phyloP scores from a whole-genome alignment of 2,888 invertebrate species.

The Drosophila antonietae region DNA sequence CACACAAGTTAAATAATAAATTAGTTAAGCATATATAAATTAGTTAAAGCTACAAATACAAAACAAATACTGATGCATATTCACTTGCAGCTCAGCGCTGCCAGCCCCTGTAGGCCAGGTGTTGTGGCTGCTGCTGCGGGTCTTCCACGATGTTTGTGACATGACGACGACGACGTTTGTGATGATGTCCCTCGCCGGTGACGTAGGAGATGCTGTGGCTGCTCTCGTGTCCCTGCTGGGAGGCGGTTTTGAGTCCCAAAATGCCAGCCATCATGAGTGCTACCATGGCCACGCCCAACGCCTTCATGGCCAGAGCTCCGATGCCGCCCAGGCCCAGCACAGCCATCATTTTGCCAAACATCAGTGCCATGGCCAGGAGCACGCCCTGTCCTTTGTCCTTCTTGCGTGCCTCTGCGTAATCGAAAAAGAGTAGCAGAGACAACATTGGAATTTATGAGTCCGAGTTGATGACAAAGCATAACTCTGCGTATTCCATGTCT shows the following conservation, averaged over 20 bases:
- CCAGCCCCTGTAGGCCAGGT: conserved; percentile 86
- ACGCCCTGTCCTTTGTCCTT: conserved; percentile 88
- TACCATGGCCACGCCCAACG: conserved; percentile 89
- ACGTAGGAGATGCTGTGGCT: conserved; percentile 86
- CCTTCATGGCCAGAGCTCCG: conserved; percentile 92
- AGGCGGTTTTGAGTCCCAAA: conserved; percentile 90
- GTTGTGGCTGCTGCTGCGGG: conserved; percentile 65
- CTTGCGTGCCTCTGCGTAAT: conserved; percentile 86
- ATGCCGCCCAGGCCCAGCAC: conserved; percentile 91
- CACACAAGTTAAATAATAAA: conserved; percentile 49
- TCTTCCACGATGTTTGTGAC: conserved; percentile 30
- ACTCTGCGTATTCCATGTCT: conserved; percentile 1
- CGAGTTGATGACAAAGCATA: conserved; percentile 1
- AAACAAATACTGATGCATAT: conserved; percentile 34
- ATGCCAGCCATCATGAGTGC: conserved; percentile 91
- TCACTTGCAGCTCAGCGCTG: conserved; percentile 23
- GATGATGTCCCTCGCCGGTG: conserved; percentile 82
- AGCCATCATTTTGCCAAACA: conserved; percentile 92
- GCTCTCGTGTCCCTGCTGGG: conserved; percentile 85
- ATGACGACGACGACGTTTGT: conserved; percentile 79
- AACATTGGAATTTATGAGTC: conserved; percentile 33
- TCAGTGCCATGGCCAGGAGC: conserved; percentile 87
- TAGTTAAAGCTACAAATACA: conserved; percentile 43
- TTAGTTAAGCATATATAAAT: conserved; percentile 55
- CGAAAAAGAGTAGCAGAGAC: conserved; percentile 11